A percentile compares a stretch with the other conserved stretches of the same genome.
These are phyloP conservation scores for Cladorhizidae sp. DNA, from an alignment of 37 sponge, comb jelly and placozoan species.

Conservation along the genomic window DNA sequence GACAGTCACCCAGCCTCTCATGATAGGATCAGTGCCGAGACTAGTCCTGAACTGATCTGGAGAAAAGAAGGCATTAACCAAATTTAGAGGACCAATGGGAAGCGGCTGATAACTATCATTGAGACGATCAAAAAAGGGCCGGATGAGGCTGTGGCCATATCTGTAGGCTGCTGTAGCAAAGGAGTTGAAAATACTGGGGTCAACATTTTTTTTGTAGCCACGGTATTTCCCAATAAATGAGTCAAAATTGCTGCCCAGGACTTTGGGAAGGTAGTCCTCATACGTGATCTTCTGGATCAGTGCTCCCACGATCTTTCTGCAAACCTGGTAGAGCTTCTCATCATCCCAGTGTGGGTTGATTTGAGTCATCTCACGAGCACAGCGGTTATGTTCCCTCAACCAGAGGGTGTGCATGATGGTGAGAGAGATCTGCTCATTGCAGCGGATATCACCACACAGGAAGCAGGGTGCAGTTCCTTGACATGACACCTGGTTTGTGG, in stretches of 20 bases:
- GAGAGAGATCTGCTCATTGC: constrained; percentile 87
- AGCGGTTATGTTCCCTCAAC: constrained; percentile 94
- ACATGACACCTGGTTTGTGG: constrained; percentile 8
- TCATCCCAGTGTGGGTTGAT: constrained; percentile 88
- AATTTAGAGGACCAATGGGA: constrained; percentile 46
- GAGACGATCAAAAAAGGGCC: constrained; percentile 55
- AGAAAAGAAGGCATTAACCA: constrained; percentile 76
- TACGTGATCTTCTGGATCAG: constrained; percentile 86
- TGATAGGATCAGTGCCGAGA: constrained; percentile 62
- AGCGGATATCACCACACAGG: constrained; percentile 86
- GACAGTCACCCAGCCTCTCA: constrained; percentile 54
- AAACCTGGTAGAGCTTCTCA: constrained; percentile 84
- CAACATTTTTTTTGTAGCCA: constrained; percentile 64
- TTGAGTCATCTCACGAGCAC: constrained; percentile 55
- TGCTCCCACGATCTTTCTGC: constrained; percentile 83
- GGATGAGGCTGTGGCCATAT: constrained; percentile 85
- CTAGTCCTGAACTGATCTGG: constrained; percentile 30
- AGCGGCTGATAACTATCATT: constrained; percentile 22
- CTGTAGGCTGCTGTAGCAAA: constrained; percentile 89
- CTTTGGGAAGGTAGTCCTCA: constrained; percentile 82
- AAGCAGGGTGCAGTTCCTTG: constrained; percentile 61
- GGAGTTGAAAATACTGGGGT: constrained; percentile 64
- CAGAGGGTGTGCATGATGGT: constrained; percentile 95
- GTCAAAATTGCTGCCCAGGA: constrained; percentile 55
- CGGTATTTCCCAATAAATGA: constrained; percentile 38